A percentile compares a stretch with the other conserved stretches of the same genome.
These are phyloP conservation scores for Hirtodrosophila trivittata DNA, from an alignment of 2,888 invertebrate genomes.

Conservation along the genomic window DNA sequence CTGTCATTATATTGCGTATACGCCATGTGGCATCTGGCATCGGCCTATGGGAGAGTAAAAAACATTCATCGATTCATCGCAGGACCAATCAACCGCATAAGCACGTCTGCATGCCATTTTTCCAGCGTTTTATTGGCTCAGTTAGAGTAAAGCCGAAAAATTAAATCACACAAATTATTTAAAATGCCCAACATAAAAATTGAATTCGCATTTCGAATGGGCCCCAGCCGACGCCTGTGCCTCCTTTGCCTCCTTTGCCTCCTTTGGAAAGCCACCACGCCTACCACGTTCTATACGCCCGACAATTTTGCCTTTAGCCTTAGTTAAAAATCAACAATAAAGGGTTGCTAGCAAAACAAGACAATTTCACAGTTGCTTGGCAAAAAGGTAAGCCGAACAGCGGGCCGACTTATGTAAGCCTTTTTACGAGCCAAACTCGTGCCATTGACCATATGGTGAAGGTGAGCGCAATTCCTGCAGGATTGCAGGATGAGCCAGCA, in stretches of 20 bases:
- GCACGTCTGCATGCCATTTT: slow-evolving; percentile 53
- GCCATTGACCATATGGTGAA: slow-evolving; percentile 76
- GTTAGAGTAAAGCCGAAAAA: slow-evolving; percentile 60
- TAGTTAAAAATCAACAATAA: slow-evolving; percentile 64
- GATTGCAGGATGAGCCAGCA: slow-evolving; percentile 54
- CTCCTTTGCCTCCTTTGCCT: slow-evolving; percentile 5
- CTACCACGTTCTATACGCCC: slow-evolving; percentile 6
- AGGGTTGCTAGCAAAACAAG: slow-evolving; percentile 70
- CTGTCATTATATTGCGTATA: slow-evolving; percentile 67
- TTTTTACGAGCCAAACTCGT: slow-evolving; percentile 74
- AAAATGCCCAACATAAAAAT: slow-evolving; percentile 62
- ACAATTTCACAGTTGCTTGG: slow-evolving; percentile 77
- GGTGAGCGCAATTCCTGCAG: slow-evolving; percentile 61
- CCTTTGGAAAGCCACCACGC: background rate
- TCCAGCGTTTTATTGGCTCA: slow-evolving; percentile 63
- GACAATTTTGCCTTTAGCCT: slow-evolving; percentile 32
- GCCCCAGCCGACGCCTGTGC: slow-evolving; percentile 16
- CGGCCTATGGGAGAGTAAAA: slow-evolving; percentile 6
- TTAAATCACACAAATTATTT: slow-evolving; percentile 76
- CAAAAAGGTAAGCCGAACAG: slow-evolving; percentile 64
- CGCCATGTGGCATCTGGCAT: slow-evolving; percentile 45
- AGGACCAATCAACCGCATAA: slow-evolving; percentile 59
- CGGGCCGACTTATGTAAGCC: slow-evolving; percentile 63
- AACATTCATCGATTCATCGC: slow-evolving; percentile 45
- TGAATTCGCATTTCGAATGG: slow-evolving; percentile 65